These are phyloP conservation scores for Papilio aristodemus DNA, from an alignment of 1,140 invertebrate genomes.

Conservation along the genomic window DNA sequence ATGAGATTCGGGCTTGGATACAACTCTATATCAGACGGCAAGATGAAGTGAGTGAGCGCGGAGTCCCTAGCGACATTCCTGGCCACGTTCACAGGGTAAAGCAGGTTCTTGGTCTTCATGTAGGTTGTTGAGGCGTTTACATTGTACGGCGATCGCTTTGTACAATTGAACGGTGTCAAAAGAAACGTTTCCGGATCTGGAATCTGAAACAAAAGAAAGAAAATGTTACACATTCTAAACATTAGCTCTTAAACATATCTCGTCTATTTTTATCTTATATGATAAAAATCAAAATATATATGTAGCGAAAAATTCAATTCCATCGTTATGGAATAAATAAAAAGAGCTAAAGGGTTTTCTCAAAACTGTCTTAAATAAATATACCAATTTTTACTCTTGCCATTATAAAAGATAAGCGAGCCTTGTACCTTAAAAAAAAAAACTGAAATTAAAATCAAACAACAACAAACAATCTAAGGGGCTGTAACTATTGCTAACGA, in stretches of 20 bases:
- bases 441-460: no score
- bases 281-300: no score
- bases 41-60: slow-evolving; percentile 90
- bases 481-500: no score
- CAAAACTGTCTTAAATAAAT: not conserved
- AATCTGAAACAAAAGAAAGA: slow-evolving; percentile 77
- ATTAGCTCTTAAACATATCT: no score
- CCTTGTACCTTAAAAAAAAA: no score
- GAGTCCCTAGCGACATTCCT: slow-evolving; percentile 91
- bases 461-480: no score
- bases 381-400: no score
- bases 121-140: slow-evolving; percentile 85
- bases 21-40: slow-evolving; percentile 93
- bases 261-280: no score
- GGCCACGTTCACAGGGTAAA: slow-evolving; percentile 94
- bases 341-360: not conserved
- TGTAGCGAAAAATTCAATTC: slow-evolving; percentile 1
- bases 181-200: slow-evolving; percentile 83
- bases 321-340: not conserved
- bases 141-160: slow-evolving; percentile 84
- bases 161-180: slow-evolving; percentile 85
- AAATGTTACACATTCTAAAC: no score
- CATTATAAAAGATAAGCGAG: no score
- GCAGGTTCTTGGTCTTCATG: slow-evolving; percentile 88
- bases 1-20: slow-evolving; percentile 91